Evolutionary conservation across 1,140 invertebrate species (phyloP).

Genomic region (Teleogryllus occipitalis): DNA sequence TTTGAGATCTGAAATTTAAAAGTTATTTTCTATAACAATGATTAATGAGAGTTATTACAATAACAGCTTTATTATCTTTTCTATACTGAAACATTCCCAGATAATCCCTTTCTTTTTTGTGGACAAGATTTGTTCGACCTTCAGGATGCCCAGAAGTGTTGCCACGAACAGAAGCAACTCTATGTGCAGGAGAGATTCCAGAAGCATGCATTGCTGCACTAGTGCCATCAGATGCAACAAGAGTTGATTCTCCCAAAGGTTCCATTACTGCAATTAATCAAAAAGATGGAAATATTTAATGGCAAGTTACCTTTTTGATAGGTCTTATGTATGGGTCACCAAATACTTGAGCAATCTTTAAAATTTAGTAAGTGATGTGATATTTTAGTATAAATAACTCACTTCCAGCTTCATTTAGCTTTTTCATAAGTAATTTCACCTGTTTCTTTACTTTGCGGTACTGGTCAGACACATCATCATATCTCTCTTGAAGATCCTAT

Average conservation of each 20-base stretch:
- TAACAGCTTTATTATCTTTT: constrained; percentile 64
- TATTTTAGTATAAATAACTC: constrained; percentile 32
- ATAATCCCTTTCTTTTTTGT: constrained; percentile 72
- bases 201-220: too few relatives aligned
- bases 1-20: constrained; percentile 61
- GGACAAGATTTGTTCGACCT: constrained; percentile 36
- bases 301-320: too few relatives aligned
- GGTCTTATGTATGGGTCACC: too few relatives aligned
- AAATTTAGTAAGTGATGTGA: not conserved
- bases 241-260: not conserved
- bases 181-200: too few relatives aligned
- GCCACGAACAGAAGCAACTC: too few relatives aligned
- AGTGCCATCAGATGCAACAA: not conserved
- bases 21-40: too few relatives aligned
- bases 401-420: constrained; percentile 53
- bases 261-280: not conserved
- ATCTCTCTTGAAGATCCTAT: constrained; percentile 64
- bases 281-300: too few relatives aligned
- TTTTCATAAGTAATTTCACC: constrained; percentile 60
- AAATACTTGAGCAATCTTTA: too few relatives aligned
- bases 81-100: constrained; percentile 89
- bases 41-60: constrained; percentile 43
- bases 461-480: constrained; percentile 61
- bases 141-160: not conserved
- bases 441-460: constrained; percentile 68